A percentile compares a stretch with the other conserved stretches of the same genome.
These are phyloP conservation scores for Pachycephus smyrnensis DNA, from an alignment of 2,888 invertebrate genomes.

Conservation along the genomic window DNA sequence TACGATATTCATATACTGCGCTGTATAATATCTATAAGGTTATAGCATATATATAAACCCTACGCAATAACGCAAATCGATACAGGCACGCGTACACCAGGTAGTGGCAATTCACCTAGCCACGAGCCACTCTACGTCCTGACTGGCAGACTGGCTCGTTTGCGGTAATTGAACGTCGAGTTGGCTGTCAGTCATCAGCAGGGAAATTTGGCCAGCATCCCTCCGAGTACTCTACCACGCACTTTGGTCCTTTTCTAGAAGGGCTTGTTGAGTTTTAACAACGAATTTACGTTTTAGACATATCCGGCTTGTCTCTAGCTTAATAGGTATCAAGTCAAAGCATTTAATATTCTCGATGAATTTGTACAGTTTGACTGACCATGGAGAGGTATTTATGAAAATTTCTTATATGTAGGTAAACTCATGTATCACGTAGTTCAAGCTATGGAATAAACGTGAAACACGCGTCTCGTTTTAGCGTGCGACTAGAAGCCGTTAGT, in stretches of 20 bases:
- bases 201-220: neutral
- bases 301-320: neutral
- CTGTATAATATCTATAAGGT: neutral
- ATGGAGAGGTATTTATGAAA: neutral
- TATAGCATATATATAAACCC: too few relatives aligned
- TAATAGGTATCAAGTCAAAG: neutral
- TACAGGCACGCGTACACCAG: neutral
- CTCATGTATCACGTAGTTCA: neutral
- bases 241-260: neutral
- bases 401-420: neutral
- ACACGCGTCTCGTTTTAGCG: neutral
- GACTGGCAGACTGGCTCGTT: neutral
- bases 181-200: neutral
- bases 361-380: neutral
- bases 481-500: neutral
- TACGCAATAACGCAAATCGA: neutral
- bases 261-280: neutral
- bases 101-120: neutral
- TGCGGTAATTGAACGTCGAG: slow-evolving; percentile 2
- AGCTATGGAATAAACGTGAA: neutral
- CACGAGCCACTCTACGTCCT: neutral
- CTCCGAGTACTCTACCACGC: neutral
- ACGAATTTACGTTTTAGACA: neutral
- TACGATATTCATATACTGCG: neutral
- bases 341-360: neutral